These are phyloP conservation scores for Lamellibrachia columna DNA, from an alignment of 2,888 invertebrate species.

Conservation along the genomic window DNA sequence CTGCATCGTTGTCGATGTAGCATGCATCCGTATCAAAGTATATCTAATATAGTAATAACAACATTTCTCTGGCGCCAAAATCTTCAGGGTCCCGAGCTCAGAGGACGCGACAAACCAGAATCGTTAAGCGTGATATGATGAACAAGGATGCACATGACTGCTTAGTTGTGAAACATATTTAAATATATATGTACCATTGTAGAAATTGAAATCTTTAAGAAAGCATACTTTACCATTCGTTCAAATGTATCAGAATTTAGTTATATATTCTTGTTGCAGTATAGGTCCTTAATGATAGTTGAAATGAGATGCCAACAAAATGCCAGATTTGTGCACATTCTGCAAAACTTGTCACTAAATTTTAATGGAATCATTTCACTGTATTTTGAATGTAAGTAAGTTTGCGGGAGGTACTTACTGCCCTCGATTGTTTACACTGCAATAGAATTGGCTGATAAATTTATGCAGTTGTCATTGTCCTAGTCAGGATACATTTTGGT, in stretches of 20 bases:
- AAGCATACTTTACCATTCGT: background rate
- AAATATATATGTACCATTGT: too few species aligned
- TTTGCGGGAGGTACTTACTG: background rate
- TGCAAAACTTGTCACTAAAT: background rate
- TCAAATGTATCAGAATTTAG: background rate
- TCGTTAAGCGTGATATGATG: too few species aligned
- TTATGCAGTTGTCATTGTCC: background rate
- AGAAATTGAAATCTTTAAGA: background rate
- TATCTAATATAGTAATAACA: too few species aligned
- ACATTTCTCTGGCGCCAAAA: too few species aligned
- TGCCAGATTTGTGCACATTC: background rate
- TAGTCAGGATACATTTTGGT: background rate
- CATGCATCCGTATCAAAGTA: too few species aligned
- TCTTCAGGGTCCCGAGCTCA: too few species aligned
- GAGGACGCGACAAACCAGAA: too few species aligned
- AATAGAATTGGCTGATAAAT: background rate
- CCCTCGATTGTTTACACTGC: background rate
- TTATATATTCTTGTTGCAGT: background rate
- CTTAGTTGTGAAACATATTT: too few species aligned
- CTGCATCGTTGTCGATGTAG: too few species aligned
- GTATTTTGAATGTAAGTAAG: background rate
- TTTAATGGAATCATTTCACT: background rate
- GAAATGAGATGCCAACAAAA: background rate
- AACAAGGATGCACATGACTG: too few species aligned
- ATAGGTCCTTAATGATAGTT: background rate